Percentiles rank a stretch among this genome's conserved stretches.
phyloP scores from a whole-genome alignment of 2,888 invertebrate genomes.

The Dynastes maya region DNA sequence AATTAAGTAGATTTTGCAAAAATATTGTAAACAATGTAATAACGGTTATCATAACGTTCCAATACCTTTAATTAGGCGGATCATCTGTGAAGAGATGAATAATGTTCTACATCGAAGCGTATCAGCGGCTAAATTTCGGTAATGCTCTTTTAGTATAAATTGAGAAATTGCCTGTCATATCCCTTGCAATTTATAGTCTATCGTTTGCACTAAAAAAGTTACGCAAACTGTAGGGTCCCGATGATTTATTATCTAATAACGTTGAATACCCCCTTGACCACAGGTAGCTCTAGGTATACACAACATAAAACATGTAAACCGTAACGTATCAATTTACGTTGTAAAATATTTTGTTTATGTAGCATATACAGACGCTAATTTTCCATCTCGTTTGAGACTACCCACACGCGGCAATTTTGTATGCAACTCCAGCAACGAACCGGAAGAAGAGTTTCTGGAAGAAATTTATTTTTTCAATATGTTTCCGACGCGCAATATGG shows the following conservation, averaged over 20 bases:
- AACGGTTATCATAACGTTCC: background rate
- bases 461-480: slow-evolving; percentile 44
- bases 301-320: background rate
- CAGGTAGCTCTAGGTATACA: slow-evolving; percentile 7
- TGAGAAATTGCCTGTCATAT: slow-evolving; percentile 45
- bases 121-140: background rate
- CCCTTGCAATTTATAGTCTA: slow-evolving; percentile 33
- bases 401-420: background rate
- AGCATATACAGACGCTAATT: background rate
- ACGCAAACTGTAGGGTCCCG: slow-evolving; percentile 21
- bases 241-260: slow-evolving; percentile 47
- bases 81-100: slow-evolving; percentile 5
- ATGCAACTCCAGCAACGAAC: background rate
- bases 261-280: slow-evolving; percentile 12
- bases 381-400: background rate
- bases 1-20: too few species aligned
- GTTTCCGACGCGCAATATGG: slow-evolving; percentile 10
- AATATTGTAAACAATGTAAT: too few species aligned
- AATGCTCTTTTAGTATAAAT: slow-evolving; percentile 38
- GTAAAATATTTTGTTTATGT: slow-evolving; percentile 14
- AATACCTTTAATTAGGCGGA: background rate
- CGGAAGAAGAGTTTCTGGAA: slow-evolving; percentile 8
- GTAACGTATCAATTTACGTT: slow-evolving; percentile 28
- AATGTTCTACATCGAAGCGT: background rate
- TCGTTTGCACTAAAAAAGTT: slow-evolving; percentile 32